A percentile compares a stretch with the other conserved stretches of the same genome.
These are phyloP conservation scores for Agelaius tricolor DNA, from an alignment of 2,113 vertebrate species.

Conservation along the genomic window DNA sequence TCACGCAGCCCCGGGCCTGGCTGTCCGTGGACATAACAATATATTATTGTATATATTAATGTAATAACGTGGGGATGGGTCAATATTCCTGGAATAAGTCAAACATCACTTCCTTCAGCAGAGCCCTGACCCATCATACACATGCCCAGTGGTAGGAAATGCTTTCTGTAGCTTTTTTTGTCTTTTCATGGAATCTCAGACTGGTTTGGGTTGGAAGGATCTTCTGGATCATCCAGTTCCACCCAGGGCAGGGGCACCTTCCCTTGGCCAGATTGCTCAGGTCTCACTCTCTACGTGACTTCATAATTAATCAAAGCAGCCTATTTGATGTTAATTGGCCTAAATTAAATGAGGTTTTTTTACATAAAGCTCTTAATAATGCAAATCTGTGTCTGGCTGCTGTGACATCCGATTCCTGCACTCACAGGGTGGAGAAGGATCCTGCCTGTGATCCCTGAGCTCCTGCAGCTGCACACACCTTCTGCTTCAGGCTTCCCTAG, in stretches of 20 bases:
- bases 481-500: neutral
- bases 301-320: neutral
- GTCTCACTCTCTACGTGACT: neutral
- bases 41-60: no score
- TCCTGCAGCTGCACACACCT: neutral
- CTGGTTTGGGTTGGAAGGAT: neutral
- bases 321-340: neutral
- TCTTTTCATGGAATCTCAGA: neutral
- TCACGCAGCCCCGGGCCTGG: accelerated
- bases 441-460: neutral
- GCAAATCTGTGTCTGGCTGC: neutral
- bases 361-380: no score
- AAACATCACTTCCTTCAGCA: neutral
- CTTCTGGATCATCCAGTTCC: neutral
- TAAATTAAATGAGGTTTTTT: neutral
- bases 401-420: accelerated
- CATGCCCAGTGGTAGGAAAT: accelerated
- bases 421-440: neutral
- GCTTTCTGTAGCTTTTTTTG: neutral
- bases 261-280: neutral
- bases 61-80: accelerated
- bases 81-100: neutral
- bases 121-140: accelerated
- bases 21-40: no score
- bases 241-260: neutral